A percentile compares a stretch with the other conserved stretches of the same genome.
These are phyloP conservation scores for Sebastes schlegelii DNA, from an alignment of 2,113 vertebrate species.

Conservation along the genomic window DNA sequence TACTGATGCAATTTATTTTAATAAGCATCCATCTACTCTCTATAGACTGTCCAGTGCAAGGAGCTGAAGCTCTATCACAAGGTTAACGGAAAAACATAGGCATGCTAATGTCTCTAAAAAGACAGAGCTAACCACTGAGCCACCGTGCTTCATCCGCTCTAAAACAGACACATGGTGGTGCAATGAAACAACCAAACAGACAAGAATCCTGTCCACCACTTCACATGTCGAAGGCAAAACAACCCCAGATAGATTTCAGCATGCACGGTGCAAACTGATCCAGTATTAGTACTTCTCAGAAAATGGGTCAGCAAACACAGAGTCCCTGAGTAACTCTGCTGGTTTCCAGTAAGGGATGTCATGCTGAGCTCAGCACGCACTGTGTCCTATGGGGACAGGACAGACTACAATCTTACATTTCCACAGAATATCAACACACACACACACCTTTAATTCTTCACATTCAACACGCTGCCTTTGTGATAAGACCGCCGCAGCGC, in stretches of 20 bases:
- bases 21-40: background rate
- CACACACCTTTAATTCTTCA: background rate
- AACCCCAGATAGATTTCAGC: background rate
- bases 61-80: background rate
- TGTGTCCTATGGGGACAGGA: background rate
- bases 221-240: background rate
- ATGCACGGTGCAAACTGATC: background rate
- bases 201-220: too few relatives aligned
- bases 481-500: background rate
- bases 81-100: too few relatives aligned
- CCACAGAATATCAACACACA: background rate
- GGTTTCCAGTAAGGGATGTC: conserved; percentile 6
- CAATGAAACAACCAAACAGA: too few relatives aligned
- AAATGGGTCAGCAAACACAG: conserved; percentile 23
- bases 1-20: background rate
- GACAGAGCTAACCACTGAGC: too few relatives aligned
- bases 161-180: too few relatives aligned
- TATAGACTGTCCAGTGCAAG: background rate
- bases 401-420: conserved; percentile 13
- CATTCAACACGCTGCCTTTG: background rate
- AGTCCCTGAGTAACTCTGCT: conserved; percentile 11
- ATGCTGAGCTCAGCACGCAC: conserved; percentile 25
- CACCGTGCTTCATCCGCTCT: too few relatives aligned
- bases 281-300: background rate
- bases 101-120: too few relatives aligned